Percentiles rank a stretch among this genome's conserved stretches.
Evolutionary conservation across 2,888 invertebrate species (phyloP).

Genomic region (Perdita meconis): DNA sequence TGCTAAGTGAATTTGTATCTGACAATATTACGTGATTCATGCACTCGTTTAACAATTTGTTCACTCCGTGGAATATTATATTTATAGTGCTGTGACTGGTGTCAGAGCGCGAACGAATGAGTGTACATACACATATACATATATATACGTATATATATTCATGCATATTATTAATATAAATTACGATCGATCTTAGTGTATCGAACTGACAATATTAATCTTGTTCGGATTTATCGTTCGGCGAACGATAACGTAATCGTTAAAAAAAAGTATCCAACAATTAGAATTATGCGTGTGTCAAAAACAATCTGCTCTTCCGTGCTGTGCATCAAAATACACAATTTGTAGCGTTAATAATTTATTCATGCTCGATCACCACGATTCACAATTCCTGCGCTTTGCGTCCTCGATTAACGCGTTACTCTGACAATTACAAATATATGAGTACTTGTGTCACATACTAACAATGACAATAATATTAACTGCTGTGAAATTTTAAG

Average conservation of each 20-base stretch:
- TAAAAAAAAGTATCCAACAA: constrained; percentile 45
- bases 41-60: neutral
- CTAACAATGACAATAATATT: too few relatives aligned
- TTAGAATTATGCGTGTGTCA: constrained; percentile 54
- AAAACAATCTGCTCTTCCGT: constrained; percentile 69
- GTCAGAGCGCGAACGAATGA: constrained; percentile 15
- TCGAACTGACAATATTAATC: constrained; percentile 57
- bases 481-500: neutral
- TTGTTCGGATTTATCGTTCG: constrained; percentile 54
- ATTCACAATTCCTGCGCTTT: constrained; percentile 47
- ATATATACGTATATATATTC: constrained; percentile 14
- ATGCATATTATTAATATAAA: constrained; percentile 28
- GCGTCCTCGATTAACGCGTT: constrained; percentile 24
- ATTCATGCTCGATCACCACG: constrained; percentile 36
- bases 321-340: constrained; percentile 59
- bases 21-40: neutral
- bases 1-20: too few relatives aligned
- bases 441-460: too few relatives aligned
- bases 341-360: constrained; percentile 47
- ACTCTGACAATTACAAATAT: too few relatives aligned
- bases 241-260: constrained; percentile 62
- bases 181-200: constrained; percentile 42
- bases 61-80: neutral
- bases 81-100: neutral
- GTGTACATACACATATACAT: constrained; percentile 6